A percentile compares a stretch with the other conserved stretches of the same genome.
Evolutionary conservation across 1,140 invertebrate species (phyloP).

Genomic region (Atopsyche davidsoni): DNA sequence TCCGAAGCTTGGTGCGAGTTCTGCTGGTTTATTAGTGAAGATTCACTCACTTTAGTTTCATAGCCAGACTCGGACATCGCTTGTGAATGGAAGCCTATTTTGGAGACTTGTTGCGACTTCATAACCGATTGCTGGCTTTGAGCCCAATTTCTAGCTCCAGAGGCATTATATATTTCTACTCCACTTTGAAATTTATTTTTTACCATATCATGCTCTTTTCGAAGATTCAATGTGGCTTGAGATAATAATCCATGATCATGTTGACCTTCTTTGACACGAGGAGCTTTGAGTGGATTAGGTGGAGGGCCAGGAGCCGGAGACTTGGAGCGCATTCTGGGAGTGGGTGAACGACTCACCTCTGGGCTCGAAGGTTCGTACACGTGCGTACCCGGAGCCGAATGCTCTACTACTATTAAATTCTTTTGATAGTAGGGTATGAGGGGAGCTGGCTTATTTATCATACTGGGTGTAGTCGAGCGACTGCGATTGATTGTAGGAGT

Average conservation of each 20-base stretch:
- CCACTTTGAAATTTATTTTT: conserved; percentile 31
- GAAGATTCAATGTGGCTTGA: conserved; percentile 36
- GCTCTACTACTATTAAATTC: conserved; percentile 56
- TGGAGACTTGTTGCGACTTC: conserved; percentile 34
- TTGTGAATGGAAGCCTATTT: conserved; percentile 36
- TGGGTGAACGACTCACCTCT: conserved; percentile 52
- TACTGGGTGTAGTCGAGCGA: conserved; percentile 53
- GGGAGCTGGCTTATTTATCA: conserved; percentile 59
- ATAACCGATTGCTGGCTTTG: conserved; percentile 36
- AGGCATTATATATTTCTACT: conserved; percentile 31
- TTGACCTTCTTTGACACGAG: conserved; percentile 47
- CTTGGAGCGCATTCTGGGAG: conserved; percentile 46
- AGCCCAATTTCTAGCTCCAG: conserved; percentile 31
- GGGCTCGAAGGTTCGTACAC: conserved; percentile 51
- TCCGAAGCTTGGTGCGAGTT: conserved; percentile 41
- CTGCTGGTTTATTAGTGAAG: conserved; percentile 40
- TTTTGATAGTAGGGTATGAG: conserved; percentile 61
- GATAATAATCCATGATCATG: conserved; percentile 32
- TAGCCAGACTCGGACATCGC: conserved; percentile 37
- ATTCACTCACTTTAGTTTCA: conserved; percentile 40
- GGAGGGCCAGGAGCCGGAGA: conserved; percentile 57
- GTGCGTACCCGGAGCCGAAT: conserved; percentile 48
- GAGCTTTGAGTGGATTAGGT: conserved; percentile 53
- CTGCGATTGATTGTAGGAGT: conserved; percentile 41
- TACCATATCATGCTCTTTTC: conserved; percentile 35